Evolutionary conservation across 2,797 vertebrate genomes (phyloP).

Genomic region (Acrossocheilus wenchowensis): DNA sequence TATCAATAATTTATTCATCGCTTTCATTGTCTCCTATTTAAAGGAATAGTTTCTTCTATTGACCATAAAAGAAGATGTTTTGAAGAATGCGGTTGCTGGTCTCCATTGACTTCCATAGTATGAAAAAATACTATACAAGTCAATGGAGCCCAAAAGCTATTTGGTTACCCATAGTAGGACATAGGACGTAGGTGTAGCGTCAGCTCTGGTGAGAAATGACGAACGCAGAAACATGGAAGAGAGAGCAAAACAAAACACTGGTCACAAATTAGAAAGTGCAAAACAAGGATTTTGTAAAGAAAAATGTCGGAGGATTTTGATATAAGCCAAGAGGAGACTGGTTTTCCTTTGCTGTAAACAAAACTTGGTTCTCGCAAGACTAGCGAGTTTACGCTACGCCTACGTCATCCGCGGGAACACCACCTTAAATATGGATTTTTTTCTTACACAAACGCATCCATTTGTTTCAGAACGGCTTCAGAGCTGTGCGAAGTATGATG

Average conservation of each 20-base stretch:
- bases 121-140: not conserved
- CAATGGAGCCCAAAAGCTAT: not conserved
- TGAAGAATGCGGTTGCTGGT: not conserved
- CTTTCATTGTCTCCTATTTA: not conserved
- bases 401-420: not conserved
- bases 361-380: too few relatives aligned
- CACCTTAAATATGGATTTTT: not conserved
- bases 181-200: not conserved
- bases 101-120: not conserved
- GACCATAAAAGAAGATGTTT: not conserved
- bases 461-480: not conserved
- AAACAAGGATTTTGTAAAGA: not conserved
- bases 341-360: too few relatives aligned
- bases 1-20: not conserved
- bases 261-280: not conserved
- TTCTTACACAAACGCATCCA: not conserved
- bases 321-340: too few relatives aligned
- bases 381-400: not conserved
- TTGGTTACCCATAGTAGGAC: too few relatives aligned
- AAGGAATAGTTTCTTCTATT: not conserved
- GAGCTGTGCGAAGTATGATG: not conserved
- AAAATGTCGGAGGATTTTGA: not conserved
- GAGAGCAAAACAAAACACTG: not conserved
- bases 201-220: not conserved
- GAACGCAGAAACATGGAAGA: not conserved